Conservation (phyloP, 2,888 invertebrate species). For the Autographa gamma region DNA sequence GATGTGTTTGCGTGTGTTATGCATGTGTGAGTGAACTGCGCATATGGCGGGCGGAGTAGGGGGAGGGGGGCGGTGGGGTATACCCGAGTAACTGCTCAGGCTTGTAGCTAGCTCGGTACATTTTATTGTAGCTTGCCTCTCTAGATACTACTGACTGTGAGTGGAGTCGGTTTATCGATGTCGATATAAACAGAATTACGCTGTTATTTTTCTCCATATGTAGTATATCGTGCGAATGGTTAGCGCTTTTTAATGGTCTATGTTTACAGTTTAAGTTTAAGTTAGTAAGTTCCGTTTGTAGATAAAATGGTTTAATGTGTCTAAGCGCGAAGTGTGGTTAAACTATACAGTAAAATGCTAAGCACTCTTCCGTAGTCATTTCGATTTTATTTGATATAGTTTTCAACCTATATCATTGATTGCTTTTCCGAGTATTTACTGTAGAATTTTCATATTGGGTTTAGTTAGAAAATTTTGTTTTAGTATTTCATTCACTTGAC, state of each 20-base stretch:
- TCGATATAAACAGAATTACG: slow-evolving; percentile 81
- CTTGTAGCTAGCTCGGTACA: slow-evolving; percentile 87
- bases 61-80: slow-evolving; percentile 65
- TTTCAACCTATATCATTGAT: neutral
- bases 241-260: slow-evolving; percentile 70
- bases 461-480: too few relatives aligned
- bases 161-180: slow-evolving; percentile 80
- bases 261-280: slow-evolving; percentile 65
- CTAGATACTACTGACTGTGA: slow-evolving; percentile 81
- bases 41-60: slow-evolving; percentile 76
- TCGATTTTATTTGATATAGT: slow-evolving; percentile 7
- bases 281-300: slow-evolving; percentile 59
- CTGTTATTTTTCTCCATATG: slow-evolving; percentile 75
- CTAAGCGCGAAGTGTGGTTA: slow-evolving; percentile 22
- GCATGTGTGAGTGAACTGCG: slow-evolving; percentile 78
- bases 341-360: slow-evolving; percentile 34
- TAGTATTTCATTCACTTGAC: too few relatives aligned
- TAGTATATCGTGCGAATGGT: slow-evolving; percentile 68
- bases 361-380: slow-evolving; percentile 24
- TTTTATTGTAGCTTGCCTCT: slow-evolving; percentile 88
- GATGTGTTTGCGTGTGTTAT: slow-evolving; percentile 62
- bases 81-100: slow-evolving; percentile 85
- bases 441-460: neutral
- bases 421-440: neutral
- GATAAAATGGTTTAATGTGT: slow-evolving; percentile 41